Base-by-base conservation (phyloP, 2,797 vertebrate species). In the Anolis apletophallus region DNA sequence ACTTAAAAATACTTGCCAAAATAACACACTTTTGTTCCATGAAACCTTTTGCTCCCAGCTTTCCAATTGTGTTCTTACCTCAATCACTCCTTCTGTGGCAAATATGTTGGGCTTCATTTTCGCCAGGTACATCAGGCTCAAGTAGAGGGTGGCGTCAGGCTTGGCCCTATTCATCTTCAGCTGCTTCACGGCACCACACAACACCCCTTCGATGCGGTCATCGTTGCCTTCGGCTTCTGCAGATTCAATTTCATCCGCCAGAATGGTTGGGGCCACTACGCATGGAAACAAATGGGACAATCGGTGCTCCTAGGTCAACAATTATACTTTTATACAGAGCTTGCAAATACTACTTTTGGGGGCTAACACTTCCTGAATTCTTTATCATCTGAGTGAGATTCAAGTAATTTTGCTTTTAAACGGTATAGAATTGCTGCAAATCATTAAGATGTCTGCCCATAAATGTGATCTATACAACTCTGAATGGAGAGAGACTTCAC, bases 51-150 rank as follows among this genome's bases (percentile, higher is more conserved):
- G 46, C 7, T 46, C 46, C 46, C 46, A 46, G 40, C 46, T 4
- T 46, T 46, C 46, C 46, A 46, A 46, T 3, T 46, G 46, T 46
- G 46, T 12, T 36, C 94, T 94, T 85, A 99, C 99, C 98, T 99
- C 99, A 0, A 99, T 99, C 88, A 99, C 99, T 0, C 99, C 99
- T 92, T 99, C 98, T 0, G 99, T 99, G 17, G 99, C 98, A 84
- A 99, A 99, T 78, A 99, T 97, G 29, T 99, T 99, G 21, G 99
- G 99, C 87, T 99, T 99, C 92, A 99, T 99, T 95, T 99, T 99
- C 80, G 99, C 99, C 95, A 99, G 93, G 93, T 98, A 99, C 99
- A 99, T 99, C 82, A 99, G 97, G 87, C 98, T 99, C 88, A 99
- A 97, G 95, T 98, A 99, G 6, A 99, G 96, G 0, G 97, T 98